phyloP scores from a whole-genome alignment of 2,797 vertebrate species.

The Arctocebus calabarensis region DNA sequence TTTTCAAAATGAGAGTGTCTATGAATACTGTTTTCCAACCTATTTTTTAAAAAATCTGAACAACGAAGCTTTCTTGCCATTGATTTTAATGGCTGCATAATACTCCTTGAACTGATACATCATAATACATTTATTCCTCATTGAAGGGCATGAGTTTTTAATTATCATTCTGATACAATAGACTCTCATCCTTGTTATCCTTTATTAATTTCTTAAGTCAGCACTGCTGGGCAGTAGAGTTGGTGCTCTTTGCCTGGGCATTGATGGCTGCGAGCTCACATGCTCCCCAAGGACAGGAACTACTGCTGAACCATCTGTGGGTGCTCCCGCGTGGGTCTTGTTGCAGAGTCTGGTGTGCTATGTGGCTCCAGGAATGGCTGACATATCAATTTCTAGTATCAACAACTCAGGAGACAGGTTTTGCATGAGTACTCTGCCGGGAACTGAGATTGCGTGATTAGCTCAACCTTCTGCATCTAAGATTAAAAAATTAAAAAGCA shows the following conservation, averaged over 20 bases:
- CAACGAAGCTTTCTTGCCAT: background rate
- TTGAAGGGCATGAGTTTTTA: background rate
- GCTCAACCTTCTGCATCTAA: background rate
- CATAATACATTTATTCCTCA: background rate
- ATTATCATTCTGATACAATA: background rate
- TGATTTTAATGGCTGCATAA: conserved; percentile 39
- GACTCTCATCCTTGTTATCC: background rate
- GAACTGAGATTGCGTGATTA: background rate
- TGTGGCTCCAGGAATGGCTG: background rate
- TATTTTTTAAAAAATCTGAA: background rate
- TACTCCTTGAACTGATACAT: background rate
- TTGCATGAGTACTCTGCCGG: background rate
- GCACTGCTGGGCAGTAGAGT: background rate
- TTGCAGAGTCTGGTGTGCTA: rapidly evolving
- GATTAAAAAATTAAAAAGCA: background rate
- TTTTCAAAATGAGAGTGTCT: conserved; percentile 18
- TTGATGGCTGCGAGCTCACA: rapidly evolving
- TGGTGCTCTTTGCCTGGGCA: background rate
- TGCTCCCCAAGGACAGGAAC: background rate
- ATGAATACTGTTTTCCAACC: background rate
- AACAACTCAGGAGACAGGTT: background rate
- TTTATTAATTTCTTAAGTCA: background rate
- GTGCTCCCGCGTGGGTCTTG: rapidly evolving
- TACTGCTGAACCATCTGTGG: background rate
- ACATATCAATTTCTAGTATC: background rate